These are phyloP conservation scores for Ambastaia sidthimunki DNA, from an alignment of 2,797 vertebrate species.

Conservation along the genomic window DNA sequence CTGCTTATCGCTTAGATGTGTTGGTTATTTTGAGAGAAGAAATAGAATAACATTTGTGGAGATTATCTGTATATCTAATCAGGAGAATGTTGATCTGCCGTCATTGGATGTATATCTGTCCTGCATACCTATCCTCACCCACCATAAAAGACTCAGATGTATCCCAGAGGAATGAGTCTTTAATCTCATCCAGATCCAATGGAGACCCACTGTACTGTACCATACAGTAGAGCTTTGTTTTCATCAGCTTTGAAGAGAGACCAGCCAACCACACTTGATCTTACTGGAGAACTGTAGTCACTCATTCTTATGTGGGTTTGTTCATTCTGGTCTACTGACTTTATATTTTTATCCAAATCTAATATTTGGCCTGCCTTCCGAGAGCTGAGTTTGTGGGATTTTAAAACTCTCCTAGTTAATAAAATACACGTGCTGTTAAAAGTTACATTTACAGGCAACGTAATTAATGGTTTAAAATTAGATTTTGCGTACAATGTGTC, in stretches of 20 bases:
- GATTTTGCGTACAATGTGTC: constrained; percentile 22
- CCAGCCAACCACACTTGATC: not conserved
- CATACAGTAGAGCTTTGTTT: constrained; percentile 18
- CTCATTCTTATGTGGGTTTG: not conserved
- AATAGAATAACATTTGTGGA: not conserved
- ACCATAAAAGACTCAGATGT: not conserved
- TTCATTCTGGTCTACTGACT: not conserved
- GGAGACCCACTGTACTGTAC: not conserved
- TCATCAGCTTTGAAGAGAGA: not conserved
- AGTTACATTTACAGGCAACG: not conserved
- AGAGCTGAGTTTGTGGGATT: constrained; percentile 7
- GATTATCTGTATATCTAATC: not conserved
- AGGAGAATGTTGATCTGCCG: not conserved
- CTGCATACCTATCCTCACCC: constrained; percentile 5
- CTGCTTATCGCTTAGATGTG: not conserved
- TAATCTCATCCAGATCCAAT: not conserved
- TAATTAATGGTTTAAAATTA: constrained; percentile 17
- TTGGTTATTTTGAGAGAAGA: constrained; percentile 1
- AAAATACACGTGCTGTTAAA: constrained; percentile 19
- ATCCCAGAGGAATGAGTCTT: constrained; percentile 12
- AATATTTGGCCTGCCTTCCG: not conserved
- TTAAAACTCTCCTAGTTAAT: not conserved
- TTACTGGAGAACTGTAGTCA: not conserved
- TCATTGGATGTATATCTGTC: not conserved
- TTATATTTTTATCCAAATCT: not conserved